Base-by-base conservation (phyloP, 2,797 vertebrate genomes). In the Silurus aristotelis region DNA sequence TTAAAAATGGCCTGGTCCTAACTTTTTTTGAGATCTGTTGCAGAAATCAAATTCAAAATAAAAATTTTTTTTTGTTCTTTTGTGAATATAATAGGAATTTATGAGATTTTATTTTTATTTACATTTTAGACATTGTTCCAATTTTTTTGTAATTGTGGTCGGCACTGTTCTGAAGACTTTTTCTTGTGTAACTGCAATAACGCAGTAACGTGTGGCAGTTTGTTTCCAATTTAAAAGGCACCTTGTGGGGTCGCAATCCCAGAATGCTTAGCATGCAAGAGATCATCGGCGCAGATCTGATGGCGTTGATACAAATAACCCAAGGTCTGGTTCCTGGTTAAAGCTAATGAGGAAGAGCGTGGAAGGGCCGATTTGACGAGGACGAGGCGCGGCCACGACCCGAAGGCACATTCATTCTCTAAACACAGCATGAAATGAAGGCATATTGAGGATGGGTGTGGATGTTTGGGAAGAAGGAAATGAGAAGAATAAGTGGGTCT, bases 391-490 rank as follows among this genome's bases (percentile, higher is more conserved):
- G 43, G 63, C 60, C 73, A 76, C 71, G 84, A 89, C 73, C 83
- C 31, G 60, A 56, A 56, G 61, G 55, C 68, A 78, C 80, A 78
- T 85, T 85, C 84, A 86, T 83, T 84, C 68, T 85, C 83, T 83
- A 87, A 86, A 89, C 84, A 66, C 81, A 87, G 79, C 89, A 84
- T 89, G 89, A 89, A 89, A 89, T 88, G 80, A 89, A 87, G 63
- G 84, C 76, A 80, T 68, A 80, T 84, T 85, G 61, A 88, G 80
- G 46, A 27, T 70, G 85, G 46, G 56, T 71, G 46, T 52, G 82
- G 61, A 27, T 63, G 81, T 67, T 80, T 82, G 43, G 27, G 61
- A 79, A 68, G 78, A 61, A 52, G 38, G 58, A 66, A 72, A 87
- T 67, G 67, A 83, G 82, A 70, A 66, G 31, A 83, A 73, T 76